These are phyloP conservation scores for Drosophila bunnanda DNA, from an alignment of 2,888 invertebrate genomes.

Conservation along the genomic window DNA sequence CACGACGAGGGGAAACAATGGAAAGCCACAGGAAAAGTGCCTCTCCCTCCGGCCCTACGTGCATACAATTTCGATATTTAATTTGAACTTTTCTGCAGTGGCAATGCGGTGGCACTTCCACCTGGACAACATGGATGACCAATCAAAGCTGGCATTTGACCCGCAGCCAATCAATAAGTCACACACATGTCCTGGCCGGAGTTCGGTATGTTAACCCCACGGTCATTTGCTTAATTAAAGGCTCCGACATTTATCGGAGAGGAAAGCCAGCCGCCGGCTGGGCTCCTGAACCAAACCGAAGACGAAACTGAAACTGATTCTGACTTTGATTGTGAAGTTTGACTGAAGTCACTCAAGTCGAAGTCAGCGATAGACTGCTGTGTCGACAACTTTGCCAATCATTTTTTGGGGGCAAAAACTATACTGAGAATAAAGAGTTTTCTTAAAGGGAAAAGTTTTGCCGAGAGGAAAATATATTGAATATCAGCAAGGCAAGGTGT, in stretches of 20 bases:
- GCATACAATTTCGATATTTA: constrained; percentile 44
- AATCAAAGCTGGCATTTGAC: constrained; percentile 68
- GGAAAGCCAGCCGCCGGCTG: constrained; percentile 45
- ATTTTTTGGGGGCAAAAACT: constrained; percentile 12
- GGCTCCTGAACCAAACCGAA: background rate
- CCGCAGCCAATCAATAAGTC: constrained; percentile 76
- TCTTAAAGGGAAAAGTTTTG: background rate
- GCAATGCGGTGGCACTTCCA: constrained; percentile 19
- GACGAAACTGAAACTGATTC: constrained; percentile 2
- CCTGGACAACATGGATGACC: constrained; percentile 50
- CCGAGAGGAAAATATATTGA: background rate
- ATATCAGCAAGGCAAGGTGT: background rate
- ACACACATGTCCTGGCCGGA: constrained; percentile 46
- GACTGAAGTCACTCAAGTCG: constrained; percentile 26
- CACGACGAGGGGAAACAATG: constrained; percentile 30
- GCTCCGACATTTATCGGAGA: constrained; percentile 50
- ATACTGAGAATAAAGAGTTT: constrained; percentile 1
- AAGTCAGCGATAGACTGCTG: constrained; percentile 49
- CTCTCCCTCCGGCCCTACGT: background rate
- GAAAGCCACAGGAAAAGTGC: constrained; percentile 17
- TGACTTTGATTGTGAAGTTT: constrained; percentile 15
- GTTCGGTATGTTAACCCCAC: constrained; percentile 37
- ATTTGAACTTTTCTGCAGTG: constrained; percentile 37
- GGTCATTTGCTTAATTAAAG: constrained; percentile 79
- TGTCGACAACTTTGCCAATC: constrained; percentile 60